Base-by-base conservation (phyloP, 2,888 invertebrate species). In the Drosophila differens region DNA sequence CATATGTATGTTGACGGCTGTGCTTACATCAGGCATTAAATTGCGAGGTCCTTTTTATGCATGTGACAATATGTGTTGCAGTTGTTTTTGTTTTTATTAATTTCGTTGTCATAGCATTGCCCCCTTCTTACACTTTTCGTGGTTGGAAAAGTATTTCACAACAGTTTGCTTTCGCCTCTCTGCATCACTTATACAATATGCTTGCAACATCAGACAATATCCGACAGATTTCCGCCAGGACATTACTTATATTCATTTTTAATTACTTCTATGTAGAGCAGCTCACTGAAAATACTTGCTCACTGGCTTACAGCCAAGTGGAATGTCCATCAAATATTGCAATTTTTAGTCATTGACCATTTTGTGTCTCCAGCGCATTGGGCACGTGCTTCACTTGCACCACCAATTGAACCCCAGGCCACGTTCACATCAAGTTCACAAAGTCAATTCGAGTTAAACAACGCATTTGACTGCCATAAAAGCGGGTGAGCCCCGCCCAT, bases 371-470 rank as follows among this genome's bases (percentile, higher is more conserved):
- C 54, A 52, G 49, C 55, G 75, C 30, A n/a, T 39, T 44, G 47
- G 37, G 74, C 81, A 81, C 81, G 81, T 81, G 81, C 83, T 62
- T 35, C 65, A 74, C 53, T 51, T 55, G 55, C 60, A 16, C 5
- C 64, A 54, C 28, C 30, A 28, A 28, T 37, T 35, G 37, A 37
- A 55, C 37, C 37, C 33, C 66, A 69, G 74, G 68, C 69, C 80
- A 84, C 87, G 84, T 82, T 84, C 70, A 83, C 88, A 68, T 69
- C 83, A 76, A 87, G 87, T 91, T 90, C 91, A 91, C 82, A 79
- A 87, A 84, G 87, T 90, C 91, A 87, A 87, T 85, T 85, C 71
- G 88, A 89, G 90, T 87, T 87, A 90, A 89, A 89, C 80, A 84
- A 87, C 80, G 82, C 90, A 81, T 85, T 85, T 81, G 89, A 90